phyloP scores from a whole-genome alignment of 2,888 invertebrate species.

The Oscheius myriophilus region DNA sequence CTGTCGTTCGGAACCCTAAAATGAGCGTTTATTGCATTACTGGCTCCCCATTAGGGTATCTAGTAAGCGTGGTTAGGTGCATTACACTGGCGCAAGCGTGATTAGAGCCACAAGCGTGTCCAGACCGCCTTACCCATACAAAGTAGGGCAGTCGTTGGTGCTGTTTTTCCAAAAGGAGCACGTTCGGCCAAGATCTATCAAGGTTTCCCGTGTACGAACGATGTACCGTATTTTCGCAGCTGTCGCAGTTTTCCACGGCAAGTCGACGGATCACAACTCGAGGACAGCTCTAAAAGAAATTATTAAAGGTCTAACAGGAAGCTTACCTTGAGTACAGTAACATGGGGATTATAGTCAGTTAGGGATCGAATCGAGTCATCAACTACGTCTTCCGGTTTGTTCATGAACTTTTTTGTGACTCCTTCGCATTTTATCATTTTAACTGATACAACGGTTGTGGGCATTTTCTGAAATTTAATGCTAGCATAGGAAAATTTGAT shows the following conservation, averaged over 20 bases:
- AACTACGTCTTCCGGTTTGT: conserved; percentile 50
- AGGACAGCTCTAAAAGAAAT: conserved; percentile 33
- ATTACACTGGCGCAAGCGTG: conserved; percentile 26
- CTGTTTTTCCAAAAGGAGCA: background rate
- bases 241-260: conserved; percentile 7
- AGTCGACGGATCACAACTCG: conserved; percentile 33
- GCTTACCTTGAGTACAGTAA: conserved; percentile 45
- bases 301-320: background rate
- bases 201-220: background rate
- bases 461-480: background rate
- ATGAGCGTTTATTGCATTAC: background rate
- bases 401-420: conserved; percentile 59
- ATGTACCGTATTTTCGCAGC: conserved; percentile 3
- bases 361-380: conserved; percentile 57
- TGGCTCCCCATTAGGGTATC: conserved; percentile 56
- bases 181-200: conserved; percentile 2
- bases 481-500: no score
- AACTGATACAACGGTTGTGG: background rate
- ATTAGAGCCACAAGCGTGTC: background rate
- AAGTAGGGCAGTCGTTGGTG: background rate
- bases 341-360: conserved; percentile 36
- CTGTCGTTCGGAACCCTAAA: conserved; percentile 1
- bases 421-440: conserved; percentile 3
- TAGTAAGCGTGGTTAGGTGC: conserved; percentile 62
- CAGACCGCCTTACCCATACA: conserved; percentile 15